phyloP scores from a whole-genome alignment of 1,140 invertebrate genomes.

The Macrocentrus cingulum region DNA sequence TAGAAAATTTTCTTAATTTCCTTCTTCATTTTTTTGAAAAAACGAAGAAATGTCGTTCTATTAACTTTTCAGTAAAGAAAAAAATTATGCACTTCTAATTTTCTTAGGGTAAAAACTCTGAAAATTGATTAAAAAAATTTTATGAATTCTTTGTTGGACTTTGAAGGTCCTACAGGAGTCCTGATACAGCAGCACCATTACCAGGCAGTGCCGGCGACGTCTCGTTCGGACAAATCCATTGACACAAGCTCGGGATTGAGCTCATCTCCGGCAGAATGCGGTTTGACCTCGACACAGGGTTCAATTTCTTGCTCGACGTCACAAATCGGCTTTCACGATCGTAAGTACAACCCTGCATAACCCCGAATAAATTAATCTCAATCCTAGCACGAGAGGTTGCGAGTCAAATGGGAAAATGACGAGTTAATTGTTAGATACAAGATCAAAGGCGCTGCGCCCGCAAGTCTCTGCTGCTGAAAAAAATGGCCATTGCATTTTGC shows the following conservation, averaged over 20 bases:
- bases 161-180: conserved; percentile 79
- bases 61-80: too few relatives aligned
- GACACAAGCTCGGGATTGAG: conserved; percentile 34
- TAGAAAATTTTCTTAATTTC: too few relatives aligned
- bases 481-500: conserved; percentile 30
- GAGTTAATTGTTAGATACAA: conserved; percentile 38
- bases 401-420: conserved; percentile 13
- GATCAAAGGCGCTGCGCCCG: conserved; percentile 38
- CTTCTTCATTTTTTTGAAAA: too few relatives aligned
- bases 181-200: conserved; percentile 93
- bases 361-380: not conserved
- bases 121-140: too few relatives aligned
- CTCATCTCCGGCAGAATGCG: conserved; percentile 23
- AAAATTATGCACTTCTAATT: too few relatives aligned
- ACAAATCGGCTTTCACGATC: conserved; percentile 54
- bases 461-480: conserved; percentile 41
- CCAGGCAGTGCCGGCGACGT: conserved; percentile 72
- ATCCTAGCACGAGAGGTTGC: not conserved
- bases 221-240: conserved; percentile 40
- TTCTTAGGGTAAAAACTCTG: too few relatives aligned
- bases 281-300: conserved; percentile 24
- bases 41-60: too few relatives aligned
- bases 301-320: conserved; percentile 50
- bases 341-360: too few relatives aligned
- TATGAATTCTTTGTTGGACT: not conserved